phyloP scores from a whole-genome alignment of 1,140 invertebrate genomes.

The Ganaspis sp. region DNA sequence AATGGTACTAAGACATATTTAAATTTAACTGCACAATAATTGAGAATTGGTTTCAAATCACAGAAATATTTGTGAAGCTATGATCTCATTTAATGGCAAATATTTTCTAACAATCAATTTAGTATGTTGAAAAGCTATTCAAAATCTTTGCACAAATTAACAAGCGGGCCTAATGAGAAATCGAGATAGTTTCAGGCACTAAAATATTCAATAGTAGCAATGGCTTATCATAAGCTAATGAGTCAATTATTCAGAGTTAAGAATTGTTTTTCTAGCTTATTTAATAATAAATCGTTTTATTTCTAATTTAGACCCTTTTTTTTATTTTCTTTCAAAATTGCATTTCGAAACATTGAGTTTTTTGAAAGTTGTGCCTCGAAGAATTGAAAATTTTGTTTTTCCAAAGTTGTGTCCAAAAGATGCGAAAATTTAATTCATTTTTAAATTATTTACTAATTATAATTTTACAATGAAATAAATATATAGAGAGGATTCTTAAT shows the following conservation, averaged over 20 bases:
- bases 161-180: neutral
- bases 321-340: neutral
- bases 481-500: neutral
- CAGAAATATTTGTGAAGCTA: slow-evolving; percentile 22
- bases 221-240: slow-evolving; percentile 1
- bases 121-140: neutral
- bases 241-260: slow-evolving; percentile 20
- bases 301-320: neutral
- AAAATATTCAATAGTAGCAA: slow-evolving; percentile 10
- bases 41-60: too few relatives aligned
- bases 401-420: too few relatives aligned
- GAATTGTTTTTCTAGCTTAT: neutral
- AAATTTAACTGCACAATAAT: too few relatives aligned
- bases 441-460: neutral
- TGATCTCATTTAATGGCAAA: slow-evolving; percentile 32
- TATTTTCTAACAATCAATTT: slow-evolving; percentile 26
- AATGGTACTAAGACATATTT: too few relatives aligned
- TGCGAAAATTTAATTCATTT: slow-evolving; percentile 20
- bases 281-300: neutral
- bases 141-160: neutral
- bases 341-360: too few relatives aligned
- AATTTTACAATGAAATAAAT: too few relatives aligned
- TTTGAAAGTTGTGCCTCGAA: too few relatives aligned
- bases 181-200: neutral
- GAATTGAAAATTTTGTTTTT: too few relatives aligned